Base-by-base conservation (phyloP, 2,113 vertebrate genomes). In the Rhynchomys soricoides region DNA sequence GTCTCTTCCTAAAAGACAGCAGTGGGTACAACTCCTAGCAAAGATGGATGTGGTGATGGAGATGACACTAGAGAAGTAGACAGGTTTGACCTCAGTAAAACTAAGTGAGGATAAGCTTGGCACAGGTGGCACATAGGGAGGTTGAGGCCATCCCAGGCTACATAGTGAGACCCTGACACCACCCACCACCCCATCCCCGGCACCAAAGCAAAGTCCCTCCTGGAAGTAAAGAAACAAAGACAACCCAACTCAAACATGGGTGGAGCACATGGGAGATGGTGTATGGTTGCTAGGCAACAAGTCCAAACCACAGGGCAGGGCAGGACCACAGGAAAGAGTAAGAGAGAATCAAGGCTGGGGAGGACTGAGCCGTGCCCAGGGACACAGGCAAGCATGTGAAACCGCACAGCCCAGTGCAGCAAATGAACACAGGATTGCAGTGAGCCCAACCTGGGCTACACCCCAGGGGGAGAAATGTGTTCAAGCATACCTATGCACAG, bases 401-500 rank as follows among this genome's bases (percentile, higher is more conserved):
- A 50, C 34, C 21, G 78, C 4, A 0, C 45, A 48, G 75, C 26
- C 75, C 29, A 15, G 48, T 19, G 48, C 16, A 34, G 37, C 73
- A n/a, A 37, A 9, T 17, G 82, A 21, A 45, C 15, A 10, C 43
- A 70, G 21, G 57, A 45, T 9, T 5, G 40, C 59, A 9, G 66
- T 16, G 22, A 13, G 5, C 6, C 57, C 73, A 37, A 11, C 45
- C 75, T 17, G 26, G 40, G 40, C n/a, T 1, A 1, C 1, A 37
- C 17, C 8, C 57, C 3, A n/a, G 83, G 7, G 48, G 0, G 6
- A 4, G 4, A 24, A 29, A 34, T 1, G 66, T 10, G 16, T 48
- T 66, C n/a, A 34, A 26, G n/a, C 78, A 55, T 8, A 83, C 21
- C 3, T 11, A 7, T 2, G 22, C 62, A 11, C 0, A 3, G 26